Percentiles rank a stretch among this genome's conserved stretches.
Evolutionary conservation across 2,797 vertebrate genomes (phyloP).

Genomic region (Myiotriccus ornatus): DNA sequence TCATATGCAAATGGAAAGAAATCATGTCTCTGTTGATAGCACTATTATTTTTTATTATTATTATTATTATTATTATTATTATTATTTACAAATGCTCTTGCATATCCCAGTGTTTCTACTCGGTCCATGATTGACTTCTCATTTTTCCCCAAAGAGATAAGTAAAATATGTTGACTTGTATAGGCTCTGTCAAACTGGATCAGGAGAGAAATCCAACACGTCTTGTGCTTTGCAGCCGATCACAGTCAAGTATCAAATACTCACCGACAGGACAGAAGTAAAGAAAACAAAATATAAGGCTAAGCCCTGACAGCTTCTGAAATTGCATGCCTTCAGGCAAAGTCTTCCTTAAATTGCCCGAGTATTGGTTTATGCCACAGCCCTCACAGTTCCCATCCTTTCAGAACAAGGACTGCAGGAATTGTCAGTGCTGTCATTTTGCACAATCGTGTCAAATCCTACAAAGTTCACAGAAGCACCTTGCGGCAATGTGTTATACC

Average conservation of each 20-base stretch:
- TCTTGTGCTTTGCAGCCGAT: background rate
- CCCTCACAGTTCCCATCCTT: background rate
- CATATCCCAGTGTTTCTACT: background rate
- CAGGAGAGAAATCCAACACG: background rate
- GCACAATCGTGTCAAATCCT: background rate
- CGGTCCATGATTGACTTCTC: background rate
- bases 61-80: background rate
- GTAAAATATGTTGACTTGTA: background rate
- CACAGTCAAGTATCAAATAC: background rate
- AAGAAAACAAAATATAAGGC: background rate
- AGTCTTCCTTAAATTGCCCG: background rate
- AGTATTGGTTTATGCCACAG: background rate
- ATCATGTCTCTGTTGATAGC: background rate
- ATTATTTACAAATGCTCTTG: background rate
- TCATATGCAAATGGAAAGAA: conserved; percentile 29
- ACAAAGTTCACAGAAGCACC: background rate
- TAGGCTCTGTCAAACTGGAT: background rate
- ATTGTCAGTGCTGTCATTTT: background rate
- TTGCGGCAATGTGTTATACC: background rate
- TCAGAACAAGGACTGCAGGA: background rate
- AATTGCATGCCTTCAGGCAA: background rate
- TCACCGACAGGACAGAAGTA: background rate
- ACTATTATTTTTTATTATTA: background rate
- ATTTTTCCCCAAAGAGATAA: background rate
- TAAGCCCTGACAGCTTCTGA: background rate